Evolutionary conservation across 2,888 invertebrate species (phyloP), one percentile per base, ranked within the genome.

Genomic region (Leptogaster cylindrica): DNA sequence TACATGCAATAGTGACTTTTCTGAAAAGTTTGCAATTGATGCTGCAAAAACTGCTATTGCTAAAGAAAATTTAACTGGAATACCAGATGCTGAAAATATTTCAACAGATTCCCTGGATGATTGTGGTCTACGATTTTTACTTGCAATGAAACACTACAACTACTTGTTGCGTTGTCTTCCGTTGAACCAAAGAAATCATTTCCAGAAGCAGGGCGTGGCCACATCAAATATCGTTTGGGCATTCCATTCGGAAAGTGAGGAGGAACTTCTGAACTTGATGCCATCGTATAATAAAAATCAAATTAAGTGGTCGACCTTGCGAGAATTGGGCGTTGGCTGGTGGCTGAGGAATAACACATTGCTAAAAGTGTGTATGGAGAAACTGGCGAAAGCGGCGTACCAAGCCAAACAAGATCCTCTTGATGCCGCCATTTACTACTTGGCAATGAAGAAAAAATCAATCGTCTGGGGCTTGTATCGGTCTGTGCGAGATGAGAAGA

Each of bases 371-470:
- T 92, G 93, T 76, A 88, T 98, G 10, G 97, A 98, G 78, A 93
- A 92, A 76, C 85, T 98, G 25, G 97, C 98, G 0, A 97, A 97
- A 77, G 89, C 94, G 1, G 89, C 97, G 0, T 99, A 95, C 81
- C 94, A 95, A 82, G 82, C 85, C 2, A 90, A 92, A 65, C 93
- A 95, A 77, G 96, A 99, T 77, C 99, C 99, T 0, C 86, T 99
- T 82, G 99, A 99, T 78, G 97, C 98, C 0, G 97, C 99, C 0
- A 84, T 99, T 2, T 98, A 93, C 79, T 99, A 99, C 81, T 84
- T 99, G 71, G 98, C 99, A 1, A 94, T 99, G 95, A 95, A 92
- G 81, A 99, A 99, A 84, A 96, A 98, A 76, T 96, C 91, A 75
- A 83, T 99, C 2, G 87, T 99, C 0, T 97, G 97, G 93, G 98